phyloP scores from a whole-genome alignment of 2,888 invertebrate genomes.

The Calliphora vomitoria region DNA sequence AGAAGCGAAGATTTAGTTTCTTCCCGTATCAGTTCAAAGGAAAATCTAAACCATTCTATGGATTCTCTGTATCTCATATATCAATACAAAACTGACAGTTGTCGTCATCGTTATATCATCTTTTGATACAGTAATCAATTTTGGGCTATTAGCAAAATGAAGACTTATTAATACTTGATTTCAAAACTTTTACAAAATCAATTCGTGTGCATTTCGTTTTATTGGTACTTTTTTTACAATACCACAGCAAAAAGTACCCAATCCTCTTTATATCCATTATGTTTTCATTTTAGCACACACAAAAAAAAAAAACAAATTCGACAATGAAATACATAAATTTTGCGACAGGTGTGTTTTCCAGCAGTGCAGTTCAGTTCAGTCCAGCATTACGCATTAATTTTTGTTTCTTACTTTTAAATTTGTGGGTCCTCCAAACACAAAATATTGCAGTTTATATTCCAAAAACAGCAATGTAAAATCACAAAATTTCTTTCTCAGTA shows the following conservation, averaged over 20 bases:
- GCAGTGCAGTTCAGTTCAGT: neutral
- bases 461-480: conserved; percentile 43
- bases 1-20: too few relatives aligned
- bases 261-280: neutral
- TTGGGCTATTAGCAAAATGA: too few relatives aligned
- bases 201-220: too few relatives aligned
- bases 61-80: too few relatives aligned
- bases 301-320: conserved; percentile 37
- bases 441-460: conserved; percentile 43
- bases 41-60: too few relatives aligned
- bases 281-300: neutral
- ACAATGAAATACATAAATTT: conserved; percentile 70
- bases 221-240: neutral
- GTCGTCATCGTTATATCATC: too few relatives aligned
- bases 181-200: too few relatives aligned
- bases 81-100: too few relatives aligned
- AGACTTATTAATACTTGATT: too few relatives aligned
- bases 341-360: conserved; percentile 72
- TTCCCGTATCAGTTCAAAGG: too few relatives aligned
- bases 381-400: conserved; percentile 66
- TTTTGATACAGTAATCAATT: too few relatives aligned
- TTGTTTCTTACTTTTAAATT: conserved; percentile 34
- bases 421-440: conserved; percentile 12
- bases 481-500: conserved; percentile 53
- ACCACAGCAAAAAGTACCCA: neutral